A percentile compares a stretch with the other conserved stretches of the same genome.
These are phyloP conservation scores for Drosophila ambigua DNA, from an alignment of 1,140 invertebrate genomes.

Conservation along the genomic window DNA sequence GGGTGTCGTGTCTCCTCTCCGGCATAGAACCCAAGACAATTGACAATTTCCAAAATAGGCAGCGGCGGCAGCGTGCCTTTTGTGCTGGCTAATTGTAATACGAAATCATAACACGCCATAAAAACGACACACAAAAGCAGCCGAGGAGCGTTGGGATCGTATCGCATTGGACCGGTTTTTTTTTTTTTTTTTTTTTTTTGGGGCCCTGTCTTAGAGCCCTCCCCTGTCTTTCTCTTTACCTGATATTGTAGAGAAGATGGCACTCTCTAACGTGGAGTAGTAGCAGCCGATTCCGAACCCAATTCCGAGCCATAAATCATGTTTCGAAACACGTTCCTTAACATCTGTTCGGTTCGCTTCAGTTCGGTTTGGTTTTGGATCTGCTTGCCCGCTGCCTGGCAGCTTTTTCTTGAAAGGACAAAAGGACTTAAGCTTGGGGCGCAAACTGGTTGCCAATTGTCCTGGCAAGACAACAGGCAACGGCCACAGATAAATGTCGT, in stretches of 20 bases:
- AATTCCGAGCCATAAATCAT: constrained; percentile 70
- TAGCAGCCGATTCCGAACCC: constrained; percentile 27
- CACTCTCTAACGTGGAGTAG: constrained; percentile 46
- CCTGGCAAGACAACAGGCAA: constrained; percentile 42
- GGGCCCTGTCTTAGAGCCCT: constrained; percentile 21
- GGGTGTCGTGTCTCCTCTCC: constrained; percentile 3
- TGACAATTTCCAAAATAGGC: constrained; percentile 49
- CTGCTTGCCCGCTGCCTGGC: constrained; percentile 33
- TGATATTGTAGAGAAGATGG: constrained; percentile 29
- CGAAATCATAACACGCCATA: constrained; percentile 81
- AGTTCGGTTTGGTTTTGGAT: constrained; percentile 21
- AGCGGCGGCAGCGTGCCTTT: constrained; percentile 50
- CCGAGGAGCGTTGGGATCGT: constrained; percentile 47
- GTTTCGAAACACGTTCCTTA: constrained; percentile 73
- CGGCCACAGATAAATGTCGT: constrained; percentile 60
- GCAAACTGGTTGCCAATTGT: constrained; percentile 74
- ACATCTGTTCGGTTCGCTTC: constrained; percentile 57
- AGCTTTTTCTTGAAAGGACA: constrained; percentile 72
- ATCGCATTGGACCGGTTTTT: constrained; percentile 42
- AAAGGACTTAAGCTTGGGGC: constrained; percentile 77
- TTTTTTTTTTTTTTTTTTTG: constrained; percentile 16
- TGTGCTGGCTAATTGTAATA: constrained; percentile 77
- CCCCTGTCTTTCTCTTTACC: constrained; percentile 4
- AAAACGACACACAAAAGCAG: constrained; percentile 70
- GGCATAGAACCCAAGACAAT: constrained; percentile 49